phyloP scores from a whole-genome alignment of 2,113 vertebrate species.

The Prionailurus bengalensis region DNA sequence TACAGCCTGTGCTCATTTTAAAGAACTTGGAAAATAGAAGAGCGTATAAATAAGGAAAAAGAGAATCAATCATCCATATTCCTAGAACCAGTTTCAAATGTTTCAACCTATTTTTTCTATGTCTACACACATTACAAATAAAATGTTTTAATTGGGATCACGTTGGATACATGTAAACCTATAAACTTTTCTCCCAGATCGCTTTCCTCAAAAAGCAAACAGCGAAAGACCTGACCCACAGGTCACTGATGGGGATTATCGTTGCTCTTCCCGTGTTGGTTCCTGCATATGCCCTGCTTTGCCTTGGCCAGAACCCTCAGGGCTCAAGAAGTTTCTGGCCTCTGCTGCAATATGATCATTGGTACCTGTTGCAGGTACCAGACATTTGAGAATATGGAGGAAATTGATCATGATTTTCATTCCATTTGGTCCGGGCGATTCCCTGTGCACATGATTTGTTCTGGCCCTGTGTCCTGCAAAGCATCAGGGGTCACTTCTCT shows the following conservation, averaged over 20 bases:
- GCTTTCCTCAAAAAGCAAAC: not conserved
- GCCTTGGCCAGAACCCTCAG: not conserved
- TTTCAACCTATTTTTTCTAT: not conserved
- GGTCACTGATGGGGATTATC: accelerated
- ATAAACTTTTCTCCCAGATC: constrained; percentile 19
- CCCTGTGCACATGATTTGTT: not conserved
- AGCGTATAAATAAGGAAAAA: not conserved
- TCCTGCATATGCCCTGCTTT: not conserved
- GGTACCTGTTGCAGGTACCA: not conserved
- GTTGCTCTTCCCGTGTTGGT: accelerated
- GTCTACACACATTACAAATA: not conserved
- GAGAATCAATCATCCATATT: not conserved
- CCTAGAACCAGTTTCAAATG: not conserved
- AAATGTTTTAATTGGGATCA: not conserved
- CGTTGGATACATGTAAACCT: not conserved
- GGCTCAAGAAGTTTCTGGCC: not conserved
- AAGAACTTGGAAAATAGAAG: constrained; percentile 25
- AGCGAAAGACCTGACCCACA: not conserved
- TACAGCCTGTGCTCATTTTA: not conserved
- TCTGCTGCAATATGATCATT: not conserved
- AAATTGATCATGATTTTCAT: not conserved
- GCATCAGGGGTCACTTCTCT: not conserved
- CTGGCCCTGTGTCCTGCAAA: not conserved
- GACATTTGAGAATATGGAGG: not conserved
- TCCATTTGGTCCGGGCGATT: not conserved